Evolutionary conservation across 2,888 invertebrate species (phyloP).

Genomic region (Holacanthella duospinosa): DNA sequence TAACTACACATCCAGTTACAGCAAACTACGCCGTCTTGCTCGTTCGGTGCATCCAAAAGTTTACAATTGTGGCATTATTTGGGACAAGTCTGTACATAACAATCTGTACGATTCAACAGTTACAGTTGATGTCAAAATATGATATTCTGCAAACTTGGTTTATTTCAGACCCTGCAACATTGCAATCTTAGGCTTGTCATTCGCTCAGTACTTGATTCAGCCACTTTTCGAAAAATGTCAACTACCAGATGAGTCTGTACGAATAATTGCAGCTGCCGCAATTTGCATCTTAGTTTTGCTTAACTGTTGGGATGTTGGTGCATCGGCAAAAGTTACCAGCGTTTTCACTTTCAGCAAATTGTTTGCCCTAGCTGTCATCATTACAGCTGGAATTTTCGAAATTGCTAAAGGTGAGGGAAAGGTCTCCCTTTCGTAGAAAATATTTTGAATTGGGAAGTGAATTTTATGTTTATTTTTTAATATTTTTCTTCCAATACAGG

Average conservation of each 20-base stretch:
- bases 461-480: not conserved
- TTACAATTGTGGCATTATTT: too few relatives aligned
- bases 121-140: too few relatives aligned
- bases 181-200: slow-evolving; percentile 29
- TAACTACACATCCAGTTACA: too few relatives aligned
- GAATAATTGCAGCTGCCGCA: slow-evolving; percentile 21
- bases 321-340: slow-evolving; percentile 23
- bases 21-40: too few relatives aligned
- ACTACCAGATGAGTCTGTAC: slow-evolving; percentile 22
- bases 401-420: slow-evolving; percentile 8
- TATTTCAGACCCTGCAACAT: slow-evolving; percentile 28
- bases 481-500: too few relatives aligned
- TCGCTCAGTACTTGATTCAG: slow-evolving; percentile 29
- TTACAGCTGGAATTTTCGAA: slow-evolving; percentile 18
- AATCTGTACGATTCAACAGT: too few relatives aligned
- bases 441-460: not conserved
- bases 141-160: not conserved
- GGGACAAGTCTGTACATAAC: too few relatives aligned
- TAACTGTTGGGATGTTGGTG: slow-evolving; percentile 26
- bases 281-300: slow-evolving; percentile 24
- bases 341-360: slow-evolving; percentile 30
- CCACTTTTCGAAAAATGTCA: slow-evolving; percentile 22
- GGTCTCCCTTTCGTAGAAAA: too few relatives aligned
- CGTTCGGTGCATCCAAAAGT: too few relatives aligned
- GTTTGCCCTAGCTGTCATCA: slow-evolving; percentile 26